Percentiles rank a stretch among this genome's conserved stretches.
Evolutionary conservation across 1,140 invertebrate genomes (phyloP).

Genomic region (Drosophila parabipectinata): DNA sequence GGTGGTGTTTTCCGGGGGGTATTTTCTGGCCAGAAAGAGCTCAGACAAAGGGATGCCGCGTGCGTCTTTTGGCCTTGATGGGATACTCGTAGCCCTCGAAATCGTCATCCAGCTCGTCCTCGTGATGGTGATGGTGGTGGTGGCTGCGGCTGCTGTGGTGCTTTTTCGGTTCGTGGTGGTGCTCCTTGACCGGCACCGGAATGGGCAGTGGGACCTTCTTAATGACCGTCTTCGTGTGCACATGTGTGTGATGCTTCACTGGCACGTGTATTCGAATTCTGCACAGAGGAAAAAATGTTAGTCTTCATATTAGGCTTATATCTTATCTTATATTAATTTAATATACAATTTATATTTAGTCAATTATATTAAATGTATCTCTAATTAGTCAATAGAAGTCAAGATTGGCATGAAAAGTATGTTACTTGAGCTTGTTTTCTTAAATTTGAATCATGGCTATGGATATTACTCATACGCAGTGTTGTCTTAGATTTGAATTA

Average conservation of each 20-base stretch:
- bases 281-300: neutral
- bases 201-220: conserved; percentile 83
- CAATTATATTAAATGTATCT: too few relatives aligned
- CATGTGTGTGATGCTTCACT: conserved; percentile 83
- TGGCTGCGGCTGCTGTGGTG: conserved; percentile 73
- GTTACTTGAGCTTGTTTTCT: too few relatives aligned
- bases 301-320: neutral
- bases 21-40: neutral
- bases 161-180: conserved; percentile 72
- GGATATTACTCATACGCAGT: neutral
- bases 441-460: too few relatives aligned
- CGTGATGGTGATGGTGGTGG: conserved; percentile 65
- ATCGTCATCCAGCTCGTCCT: conserved; percentile 76
- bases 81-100: conserved; percentile 83
- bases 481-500: neutral
- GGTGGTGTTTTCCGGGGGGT: conserved; percentile 1
- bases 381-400: too few relatives aligned
- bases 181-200: conserved; percentile 80
- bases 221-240: conserved; percentile 82
- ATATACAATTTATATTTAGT: too few relatives aligned
- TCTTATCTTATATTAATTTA: too few relatives aligned
- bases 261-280: conserved; percentile 83
- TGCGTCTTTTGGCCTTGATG: conserved; percentile 76
- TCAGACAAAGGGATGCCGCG: conserved; percentile 81
- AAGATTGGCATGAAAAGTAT: too few relatives aligned